phyloP scores from a whole-genome alignment of 2,888 invertebrate genomes.

The Phyto melanocephala region DNA sequence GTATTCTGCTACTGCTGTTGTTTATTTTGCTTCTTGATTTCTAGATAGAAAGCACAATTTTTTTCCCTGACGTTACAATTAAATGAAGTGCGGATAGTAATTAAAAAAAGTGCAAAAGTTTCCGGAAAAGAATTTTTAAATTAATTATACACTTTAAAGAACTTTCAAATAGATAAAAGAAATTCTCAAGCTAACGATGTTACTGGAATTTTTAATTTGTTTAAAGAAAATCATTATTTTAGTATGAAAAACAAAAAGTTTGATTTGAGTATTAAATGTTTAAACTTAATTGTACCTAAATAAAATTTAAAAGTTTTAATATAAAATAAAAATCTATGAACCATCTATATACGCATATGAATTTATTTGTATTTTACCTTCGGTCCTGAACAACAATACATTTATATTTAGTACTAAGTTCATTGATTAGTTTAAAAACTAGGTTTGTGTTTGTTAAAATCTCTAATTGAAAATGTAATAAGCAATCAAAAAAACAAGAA shows the following conservation, averaged over 20 bases:
- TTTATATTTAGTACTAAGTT: no score
- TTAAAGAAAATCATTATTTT: no score
- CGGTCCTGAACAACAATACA: no score
- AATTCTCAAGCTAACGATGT: background rate
- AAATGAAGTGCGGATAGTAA: constrained; percentile 36
- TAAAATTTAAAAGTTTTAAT: no score
- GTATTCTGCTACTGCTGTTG: background rate
- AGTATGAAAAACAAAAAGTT: no score
- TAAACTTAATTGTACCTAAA: no score
- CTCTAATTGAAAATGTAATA: constrained; percentile 14
- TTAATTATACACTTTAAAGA: background rate
- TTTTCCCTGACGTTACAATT: constrained; percentile 26
- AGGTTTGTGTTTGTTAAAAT: background rate
- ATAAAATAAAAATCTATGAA: no score
- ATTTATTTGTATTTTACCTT: no score
- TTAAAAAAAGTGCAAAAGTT: constrained; percentile 32
- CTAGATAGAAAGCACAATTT: background rate
- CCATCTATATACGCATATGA: no score
- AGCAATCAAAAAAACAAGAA: background rate
- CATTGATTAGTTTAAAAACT: background rate
- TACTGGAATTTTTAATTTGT: background rate
- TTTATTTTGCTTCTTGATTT: constrained; percentile 3
- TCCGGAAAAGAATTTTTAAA: background rate
- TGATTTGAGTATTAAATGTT: no score
- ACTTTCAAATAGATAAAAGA: background rate